A percentile compares a stretch with the other conserved stretches of the same genome.
Evolutionary conservation across 2,797 vertebrate genomes (phyloP).

Genomic region (Masticophis lateralis): DNA sequence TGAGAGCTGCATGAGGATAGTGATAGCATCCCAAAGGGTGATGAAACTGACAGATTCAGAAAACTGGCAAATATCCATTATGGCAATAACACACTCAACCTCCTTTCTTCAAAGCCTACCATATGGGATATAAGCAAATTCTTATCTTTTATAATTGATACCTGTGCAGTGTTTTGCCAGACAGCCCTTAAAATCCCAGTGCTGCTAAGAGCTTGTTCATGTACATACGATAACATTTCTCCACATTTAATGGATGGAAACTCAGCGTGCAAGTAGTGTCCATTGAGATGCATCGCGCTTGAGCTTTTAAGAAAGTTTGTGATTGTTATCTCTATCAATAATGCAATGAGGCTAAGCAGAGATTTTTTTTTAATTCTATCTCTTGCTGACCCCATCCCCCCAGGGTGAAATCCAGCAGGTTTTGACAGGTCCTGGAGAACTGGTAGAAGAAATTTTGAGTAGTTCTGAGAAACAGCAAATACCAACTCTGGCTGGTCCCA

Average conservation of each 20-base stretch:
- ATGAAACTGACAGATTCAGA: neutral
- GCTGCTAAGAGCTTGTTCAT: neutral
- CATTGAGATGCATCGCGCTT: neutral
- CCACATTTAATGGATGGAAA: neutral
- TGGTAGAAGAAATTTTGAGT: too few relatives aligned
- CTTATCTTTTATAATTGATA: neutral
- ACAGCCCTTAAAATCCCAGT: neutral
- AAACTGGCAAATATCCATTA: neutral
- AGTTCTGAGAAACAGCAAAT: too few relatives aligned
- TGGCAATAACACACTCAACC: neutral
- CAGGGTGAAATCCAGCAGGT: too few relatives aligned
- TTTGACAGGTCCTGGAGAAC: too few relatives aligned
- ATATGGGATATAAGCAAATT: neutral
- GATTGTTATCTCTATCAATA: neutral
- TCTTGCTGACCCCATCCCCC: too few relatives aligned
- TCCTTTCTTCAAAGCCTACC: neutral
- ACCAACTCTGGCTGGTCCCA: too few relatives aligned
- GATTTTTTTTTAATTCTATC: neutral
- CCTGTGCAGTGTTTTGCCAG: neutral
- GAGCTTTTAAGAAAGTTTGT: neutral
- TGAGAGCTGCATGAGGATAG: neutral
- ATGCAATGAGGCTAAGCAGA: neutral
- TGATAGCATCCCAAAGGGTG: neutral
- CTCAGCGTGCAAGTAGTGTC: neutral
- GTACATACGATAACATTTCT: neutral